Base-by-base conservation (phyloP, 2,113 vertebrate species). In the Istiophorus platypterus region DNA sequence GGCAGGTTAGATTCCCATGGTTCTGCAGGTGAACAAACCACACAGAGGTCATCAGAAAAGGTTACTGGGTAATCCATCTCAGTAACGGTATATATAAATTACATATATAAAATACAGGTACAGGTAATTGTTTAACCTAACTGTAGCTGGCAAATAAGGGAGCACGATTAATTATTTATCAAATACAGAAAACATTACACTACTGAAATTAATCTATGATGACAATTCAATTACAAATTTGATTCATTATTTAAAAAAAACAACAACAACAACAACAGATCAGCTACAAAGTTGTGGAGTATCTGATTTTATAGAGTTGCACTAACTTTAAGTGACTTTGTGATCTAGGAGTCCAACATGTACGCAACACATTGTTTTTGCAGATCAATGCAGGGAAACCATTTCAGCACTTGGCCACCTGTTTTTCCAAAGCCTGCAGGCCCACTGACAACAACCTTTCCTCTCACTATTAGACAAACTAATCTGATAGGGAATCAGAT, bases 381-480 rank as follows among this genome's bases (percentile, higher is more conserved):
- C 14, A 78, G 51, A 76, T 86, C 56, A 81, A 58, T 80, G 67
- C 67, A 57, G 49, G 80, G 47, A 91, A 89, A 78, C 65, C 72
- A 84, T 89, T 87, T 83, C 72, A 86, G 80, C 65, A 65, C 63
- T 78, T 73, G 88, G 81, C 91, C 92, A 94, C 94, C 94, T 94
- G 91, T 88, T 92, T 89, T 70, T 83, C 58, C 24, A 81, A 81
- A 67, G 90, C 89, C 91, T 88, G 85, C 85, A 90, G 90, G 70
- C 80, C 66, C 58, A 79, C 72, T 87, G 88, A 76, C 72, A 90
- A 82, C 78, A 91, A 91, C 83, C 90, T 85, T 89, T 85, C 79
- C 89, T 93, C 86, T 91, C 88, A 92, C 89, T 86, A 87, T 90
- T 87, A 89, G 89, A 88, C 84, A 84, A 89, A 91, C 88, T 89